These are phyloP conservation scores for Drosophila gunungcola DNA, from an alignment of 1,140 invertebrate species.

Conservation along the genomic window DNA sequence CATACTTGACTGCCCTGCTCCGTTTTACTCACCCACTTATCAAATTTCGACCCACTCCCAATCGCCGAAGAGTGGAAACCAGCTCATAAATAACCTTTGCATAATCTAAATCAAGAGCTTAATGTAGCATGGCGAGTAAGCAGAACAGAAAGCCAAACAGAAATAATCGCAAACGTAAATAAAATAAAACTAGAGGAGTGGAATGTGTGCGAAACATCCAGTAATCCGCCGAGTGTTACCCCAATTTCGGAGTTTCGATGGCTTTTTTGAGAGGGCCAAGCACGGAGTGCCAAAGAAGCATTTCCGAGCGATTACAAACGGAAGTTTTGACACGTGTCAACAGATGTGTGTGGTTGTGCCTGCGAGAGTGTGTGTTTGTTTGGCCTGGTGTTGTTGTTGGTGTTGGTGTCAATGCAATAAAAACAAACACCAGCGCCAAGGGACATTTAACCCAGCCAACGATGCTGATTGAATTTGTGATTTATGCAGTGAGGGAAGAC, in stretches of 20 bases:
- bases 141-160: slow-evolving; percentile 22
- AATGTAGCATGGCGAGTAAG: slow-evolving; percentile 68
- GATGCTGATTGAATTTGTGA: slow-evolving; percentile 83
- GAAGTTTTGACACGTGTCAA: slow-evolving; percentile 85
- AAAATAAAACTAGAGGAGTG: slow-evolving; percentile 33
- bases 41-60: slow-evolving; percentile 39
- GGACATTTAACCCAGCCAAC: slow-evolving; percentile 44
- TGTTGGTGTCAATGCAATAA: slow-evolving; percentile 72
- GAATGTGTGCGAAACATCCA: slow-evolving; percentile 41
- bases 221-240: slow-evolving; percentile 69
- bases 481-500: slow-evolving; percentile 56
- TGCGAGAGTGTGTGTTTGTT: slow-evolving; percentile 31
- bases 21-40: slow-evolving; percentile 21
- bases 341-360: slow-evolving; percentile 38
- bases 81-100: slow-evolving; percentile 75
- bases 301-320: slow-evolving; percentile 81
- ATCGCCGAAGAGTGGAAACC: slow-evolving; percentile 22
- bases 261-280: slow-evolving; percentile 56
- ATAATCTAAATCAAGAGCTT: slow-evolving; percentile 81
- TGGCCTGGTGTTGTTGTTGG: background rate
- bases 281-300: slow-evolving; percentile 72
- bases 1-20: slow-evolving; percentile 35
- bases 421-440: slow-evolving; percentile 64
- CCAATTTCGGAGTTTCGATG: slow-evolving; percentile 64
- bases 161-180: slow-evolving; percentile 29